A percentile compares a stretch with the other conserved stretches of the same genome.
Conservation (phyloP, 2,113 vertebrate species). For the Scomber colias region DNA sequence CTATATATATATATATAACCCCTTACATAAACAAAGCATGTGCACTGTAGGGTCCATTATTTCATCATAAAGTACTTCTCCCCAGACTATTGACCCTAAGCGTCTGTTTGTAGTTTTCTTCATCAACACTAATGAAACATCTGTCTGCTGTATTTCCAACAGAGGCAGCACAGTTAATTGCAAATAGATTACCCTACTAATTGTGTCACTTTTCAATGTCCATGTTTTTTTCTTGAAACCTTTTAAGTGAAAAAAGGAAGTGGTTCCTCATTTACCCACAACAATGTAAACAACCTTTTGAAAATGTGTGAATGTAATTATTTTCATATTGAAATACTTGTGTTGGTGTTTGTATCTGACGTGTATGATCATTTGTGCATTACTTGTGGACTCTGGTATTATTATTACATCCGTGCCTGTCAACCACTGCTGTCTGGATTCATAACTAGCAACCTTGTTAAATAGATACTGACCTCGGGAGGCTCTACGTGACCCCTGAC, state of each 20-base stretch:
- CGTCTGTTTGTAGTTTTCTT: constrained; percentile 74
- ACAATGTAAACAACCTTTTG: constrained; percentile 22
- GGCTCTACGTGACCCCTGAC: constrained; percentile 1
- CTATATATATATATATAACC: not conserved
- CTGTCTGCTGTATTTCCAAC: constrained; percentile 69
- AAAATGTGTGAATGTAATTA: constrained; percentile 6
- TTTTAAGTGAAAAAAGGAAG: constrained; percentile 13
- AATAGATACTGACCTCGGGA: constrained; percentile 27
- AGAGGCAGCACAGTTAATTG: constrained; percentile 68
- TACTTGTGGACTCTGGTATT: no score
- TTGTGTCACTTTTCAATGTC: constrained; percentile 69
- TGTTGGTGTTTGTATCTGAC: constrained; percentile 6
- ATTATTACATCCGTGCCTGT: constrained; percentile 27
- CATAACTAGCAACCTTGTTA: constrained; percentile 11
- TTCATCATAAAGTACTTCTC: constrained; percentile 68
- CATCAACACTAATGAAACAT: constrained; percentile 78
- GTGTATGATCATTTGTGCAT: not conserved
- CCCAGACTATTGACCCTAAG: constrained; percentile 73
- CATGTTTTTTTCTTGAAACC: constrained; percentile 47
- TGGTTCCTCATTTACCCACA: not conserved
- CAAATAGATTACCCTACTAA: constrained; percentile 75
- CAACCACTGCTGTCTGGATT: constrained; percentile 13
- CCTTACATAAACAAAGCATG: constrained; percentile 49
- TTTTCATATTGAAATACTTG: not conserved
- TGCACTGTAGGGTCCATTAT: constrained; percentile 45